Conservation (phyloP, 2,113 vertebrate species). For the Gymnorhina tibicen region DNA sequence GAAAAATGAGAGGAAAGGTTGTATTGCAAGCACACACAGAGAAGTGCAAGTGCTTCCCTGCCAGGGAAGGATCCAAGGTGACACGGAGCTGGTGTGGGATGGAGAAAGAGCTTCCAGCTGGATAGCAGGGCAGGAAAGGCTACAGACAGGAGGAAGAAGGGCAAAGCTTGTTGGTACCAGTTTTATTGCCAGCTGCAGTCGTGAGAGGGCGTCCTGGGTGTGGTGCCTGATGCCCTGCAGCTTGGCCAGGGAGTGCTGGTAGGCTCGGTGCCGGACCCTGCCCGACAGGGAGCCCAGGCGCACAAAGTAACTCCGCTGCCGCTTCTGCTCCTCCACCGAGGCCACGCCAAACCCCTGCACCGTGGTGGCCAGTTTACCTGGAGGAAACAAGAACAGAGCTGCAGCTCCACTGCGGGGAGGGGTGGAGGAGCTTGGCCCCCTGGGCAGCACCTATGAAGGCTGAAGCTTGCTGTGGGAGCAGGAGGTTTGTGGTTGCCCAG, state of each 20-base stretch:
- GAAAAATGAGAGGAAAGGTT: background rate
- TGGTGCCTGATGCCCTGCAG: conserved; percentile 68
- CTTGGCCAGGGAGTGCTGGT: conserved; percentile 80
- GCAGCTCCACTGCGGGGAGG: background rate
- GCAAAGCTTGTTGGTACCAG: conserved; percentile 67
- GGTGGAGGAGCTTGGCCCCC: background rate
- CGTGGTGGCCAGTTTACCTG: conserved; percentile 64
- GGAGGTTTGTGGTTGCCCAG: background rate
- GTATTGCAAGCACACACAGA: background rate
- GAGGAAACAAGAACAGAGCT: background rate
- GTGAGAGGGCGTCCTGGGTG: conserved; percentile 69
- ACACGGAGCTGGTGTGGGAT: background rate
- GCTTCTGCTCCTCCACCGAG: conserved; percentile 65
- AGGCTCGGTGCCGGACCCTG: conserved; percentile 78
- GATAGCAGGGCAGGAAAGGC: background rate
- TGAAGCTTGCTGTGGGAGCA: background rate
- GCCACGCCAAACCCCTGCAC: conserved; percentile 39
- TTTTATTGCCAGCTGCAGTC: conserved; percentile 82
- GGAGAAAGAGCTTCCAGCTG: background rate
- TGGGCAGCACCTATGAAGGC: too few species aligned
- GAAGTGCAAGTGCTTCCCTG: background rate
- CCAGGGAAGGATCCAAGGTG: background rate
- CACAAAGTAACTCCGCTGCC: conserved; percentile 83
- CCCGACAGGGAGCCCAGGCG: conserved; percentile 87
- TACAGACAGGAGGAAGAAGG: background rate